Evolutionary conservation across 2,797 vertebrate species (phyloP).

Genomic region (Hypotaenidia okinawae): DNA sequence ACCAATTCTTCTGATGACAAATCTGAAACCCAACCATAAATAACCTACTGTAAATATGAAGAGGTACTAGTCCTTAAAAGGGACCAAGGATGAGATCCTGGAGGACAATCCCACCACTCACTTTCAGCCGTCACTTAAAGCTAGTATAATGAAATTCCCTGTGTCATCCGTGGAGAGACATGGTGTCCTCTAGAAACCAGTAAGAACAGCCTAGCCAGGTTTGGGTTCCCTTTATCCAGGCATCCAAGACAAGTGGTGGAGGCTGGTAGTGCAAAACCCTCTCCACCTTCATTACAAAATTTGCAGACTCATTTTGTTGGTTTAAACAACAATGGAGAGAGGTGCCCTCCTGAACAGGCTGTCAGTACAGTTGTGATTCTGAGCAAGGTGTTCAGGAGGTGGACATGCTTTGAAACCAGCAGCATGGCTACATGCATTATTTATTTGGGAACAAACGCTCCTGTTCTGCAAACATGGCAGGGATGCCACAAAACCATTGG

Average conservation of each 20-base stretch:
- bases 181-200: background rate
- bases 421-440: rapidly evolving
- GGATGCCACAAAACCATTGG: background rate
- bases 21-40: background rate
- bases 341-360: background rate
- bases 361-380: background rate
- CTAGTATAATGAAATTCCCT: background rate
- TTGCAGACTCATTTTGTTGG: background rate
- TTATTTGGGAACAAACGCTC: background rate
- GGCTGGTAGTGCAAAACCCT: background rate
- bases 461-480: background rate
- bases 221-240: background rate
- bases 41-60: background rate
- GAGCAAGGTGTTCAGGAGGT: background rate
- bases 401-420: background rate
- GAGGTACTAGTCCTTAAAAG: background rate
- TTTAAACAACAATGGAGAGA: background rate
- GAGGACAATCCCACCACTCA: background rate
- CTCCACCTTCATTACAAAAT: background rate
- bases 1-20: background rate
- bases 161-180: background rate
- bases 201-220: background rate
- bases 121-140: background rate
- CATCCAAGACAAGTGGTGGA: background rate
- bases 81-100: background rate